Percentiles rank a stretch among this genome's conserved stretches.
Conservation (phyloP, 2,797 vertebrate genomes). For the Lophius americanus region DNA sequence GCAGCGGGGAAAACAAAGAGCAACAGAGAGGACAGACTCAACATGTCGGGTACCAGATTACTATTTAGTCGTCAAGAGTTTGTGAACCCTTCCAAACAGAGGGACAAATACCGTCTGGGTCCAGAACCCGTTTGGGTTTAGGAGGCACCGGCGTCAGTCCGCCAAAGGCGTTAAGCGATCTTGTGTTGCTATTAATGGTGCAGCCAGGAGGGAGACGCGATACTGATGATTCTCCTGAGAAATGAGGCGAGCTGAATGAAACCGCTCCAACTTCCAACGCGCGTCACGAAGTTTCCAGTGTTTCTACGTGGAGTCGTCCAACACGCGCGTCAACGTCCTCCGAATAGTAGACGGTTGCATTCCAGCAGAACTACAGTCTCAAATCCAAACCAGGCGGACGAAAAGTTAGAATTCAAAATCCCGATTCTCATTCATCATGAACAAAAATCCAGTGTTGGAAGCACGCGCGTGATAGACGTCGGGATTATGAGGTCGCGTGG, state of each 20-base stretch:
- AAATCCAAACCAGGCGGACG: constrained; percentile 12
- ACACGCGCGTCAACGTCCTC: neutral
- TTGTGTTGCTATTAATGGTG: constrained; percentile 65
- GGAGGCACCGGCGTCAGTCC: constrained; percentile 30
- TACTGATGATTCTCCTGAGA: constrained; percentile 44
- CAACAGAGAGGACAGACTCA: constrained; percentile 48
- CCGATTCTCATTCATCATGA: neutral
- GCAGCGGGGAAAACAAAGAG: constrained; percentile 67
- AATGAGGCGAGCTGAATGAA: neutral
- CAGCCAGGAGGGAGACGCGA: constrained; percentile 50
- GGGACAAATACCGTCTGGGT: constrained; percentile 8
- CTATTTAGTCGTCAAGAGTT: constrained; percentile 3
- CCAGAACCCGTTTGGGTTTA: constrained; percentile 3
- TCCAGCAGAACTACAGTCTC: neutral
- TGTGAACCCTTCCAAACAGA: constrained; percentile 30
- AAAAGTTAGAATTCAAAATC: neutral
- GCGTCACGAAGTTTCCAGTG: neutral
- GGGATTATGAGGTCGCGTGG: neutral
- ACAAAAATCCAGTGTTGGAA: neutral
- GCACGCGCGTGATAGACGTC: neutral
- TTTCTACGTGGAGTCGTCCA: neutral
- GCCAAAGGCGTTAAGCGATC: constrained; percentile 59
- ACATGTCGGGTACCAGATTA: constrained; percentile 47
- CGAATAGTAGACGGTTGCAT: too few species aligned
- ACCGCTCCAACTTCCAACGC: neutral